Evolutionary conservation across 2,888 invertebrate species (phyloP).

Genomic region (Phyllotreta cruciferae): DNA sequence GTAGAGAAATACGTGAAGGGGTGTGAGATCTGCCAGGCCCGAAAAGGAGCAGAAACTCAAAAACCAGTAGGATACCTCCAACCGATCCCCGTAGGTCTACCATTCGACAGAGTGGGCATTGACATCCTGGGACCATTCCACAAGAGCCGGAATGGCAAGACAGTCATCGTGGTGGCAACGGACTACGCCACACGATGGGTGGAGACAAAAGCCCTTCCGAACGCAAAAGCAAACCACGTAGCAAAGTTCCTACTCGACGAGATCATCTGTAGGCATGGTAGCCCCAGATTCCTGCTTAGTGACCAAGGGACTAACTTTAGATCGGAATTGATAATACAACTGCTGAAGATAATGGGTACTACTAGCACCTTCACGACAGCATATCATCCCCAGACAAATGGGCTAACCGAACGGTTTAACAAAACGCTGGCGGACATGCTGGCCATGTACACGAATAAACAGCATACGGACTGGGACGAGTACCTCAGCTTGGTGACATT

Average conservation of each 20-base stretch:
- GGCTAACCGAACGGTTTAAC: slow-evolving; percentile 41
- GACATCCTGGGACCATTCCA: slow-evolving; percentile 44
- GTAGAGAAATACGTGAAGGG: slow-evolving; percentile 40
- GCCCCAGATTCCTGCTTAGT: not conserved
- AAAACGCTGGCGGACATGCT: slow-evolving; percentile 42
- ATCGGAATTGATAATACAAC: not conserved
- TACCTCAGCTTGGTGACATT: slow-evolving; percentile 23
- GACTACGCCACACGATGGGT: slow-evolving; percentile 42
- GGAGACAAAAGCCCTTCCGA: not conserved
- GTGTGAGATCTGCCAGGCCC: slow-evolving; percentile 16
- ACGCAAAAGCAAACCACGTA: not conserved
- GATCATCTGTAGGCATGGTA: too few relatives aligned
- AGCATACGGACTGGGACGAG: slow-evolving; percentile 32
- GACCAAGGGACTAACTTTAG: not conserved
- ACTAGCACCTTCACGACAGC: slow-evolving; percentile 24
- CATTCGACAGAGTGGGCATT: slow-evolving; percentile 36
- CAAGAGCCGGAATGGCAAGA: slow-evolving; percentile 39
- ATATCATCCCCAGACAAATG: slow-evolving; percentile 35
- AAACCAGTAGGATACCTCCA: slow-evolving; percentile 5
- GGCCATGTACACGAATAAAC: slow-evolving; percentile 34
- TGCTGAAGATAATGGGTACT: too few relatives aligned
- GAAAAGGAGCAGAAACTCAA: too few relatives aligned
- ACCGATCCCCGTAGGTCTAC: slow-evolving; percentile 30
- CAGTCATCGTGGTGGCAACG: slow-evolving; percentile 43
- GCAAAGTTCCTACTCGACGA: not conserved